Evolutionary conservation across 2,888 invertebrate species (phyloP), one percentile per base, ranked within the genome.

Genomic region (Drosophila neonasuta): DNA sequence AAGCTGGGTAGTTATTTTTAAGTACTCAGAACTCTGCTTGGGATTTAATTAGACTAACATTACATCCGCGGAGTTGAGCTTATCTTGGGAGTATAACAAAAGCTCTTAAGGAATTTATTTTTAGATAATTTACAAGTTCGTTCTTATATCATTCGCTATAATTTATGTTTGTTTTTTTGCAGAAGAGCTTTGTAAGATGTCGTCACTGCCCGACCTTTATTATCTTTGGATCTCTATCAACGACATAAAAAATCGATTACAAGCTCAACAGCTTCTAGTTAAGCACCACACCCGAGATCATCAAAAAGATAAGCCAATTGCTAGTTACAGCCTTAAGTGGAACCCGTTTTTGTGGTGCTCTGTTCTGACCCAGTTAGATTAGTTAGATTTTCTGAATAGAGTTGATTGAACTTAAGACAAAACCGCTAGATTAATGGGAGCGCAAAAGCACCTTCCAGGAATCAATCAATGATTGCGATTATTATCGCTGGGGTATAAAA

Each of bases 401-500:
- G 78, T 72, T 78, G 60, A 80, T 45, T 82, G 80, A 80, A 82
- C 81, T 46, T 32, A 63, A 63, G 34, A 7, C 11, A 36, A 42
- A 44, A 41, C 32, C 45, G 54, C 46, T 46, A 51, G 59, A 50
- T 30, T 45, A 45, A 62, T 54, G 60, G 5, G 7, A 34, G 34
- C 36, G 29, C 42, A 24, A 59, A 60, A 44, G 50, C 32, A 45
- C 29, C 50, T 86, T 80, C 73, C 46, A 46, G 63, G 76, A 77
- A 79, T 32, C 15, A 34, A 54, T 52, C 44, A 71, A 71, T 78
- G 30, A 9, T 36, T 13, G 24, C 20, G 56, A 48, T 57, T 48
- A 15, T 39, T 45, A 83, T 80, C 79, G 29, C 5, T 68, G 32
- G 46, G 17, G 64, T 80, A 80, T 81, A 81, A 80, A 81, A 81